Percentiles rank a stretch among this genome's conserved stretches.
phyloP scores from a whole-genome alignment of 2,113 vertebrate species.

The Oreotrochilus melanogaster region DNA sequence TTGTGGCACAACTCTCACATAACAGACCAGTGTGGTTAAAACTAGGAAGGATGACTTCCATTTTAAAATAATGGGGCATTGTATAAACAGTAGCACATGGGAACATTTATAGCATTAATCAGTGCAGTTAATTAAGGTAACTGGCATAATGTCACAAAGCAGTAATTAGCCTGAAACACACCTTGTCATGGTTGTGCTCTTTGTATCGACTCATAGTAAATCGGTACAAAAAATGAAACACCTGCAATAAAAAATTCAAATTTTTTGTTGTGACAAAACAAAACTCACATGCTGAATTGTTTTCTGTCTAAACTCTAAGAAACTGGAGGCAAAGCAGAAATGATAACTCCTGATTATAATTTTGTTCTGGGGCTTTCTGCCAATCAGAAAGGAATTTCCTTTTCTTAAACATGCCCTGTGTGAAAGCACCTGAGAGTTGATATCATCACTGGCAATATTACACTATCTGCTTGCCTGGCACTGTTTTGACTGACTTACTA shows the following conservation, averaged over 20 bases:
- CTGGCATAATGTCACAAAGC: neutral
- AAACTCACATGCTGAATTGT: neutral
- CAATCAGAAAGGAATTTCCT: neutral
- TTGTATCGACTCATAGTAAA: neutral
- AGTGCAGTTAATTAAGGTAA: neutral
- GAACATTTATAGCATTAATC: neutral
- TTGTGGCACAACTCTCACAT: neutral
- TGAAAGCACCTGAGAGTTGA: neutral
- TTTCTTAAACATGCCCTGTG: neutral
- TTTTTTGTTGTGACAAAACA: neutral
- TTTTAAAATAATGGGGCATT: neutral
- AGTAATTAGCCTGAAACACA: neutral
- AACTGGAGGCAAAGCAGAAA: neutral
- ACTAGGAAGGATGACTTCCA: neutral
- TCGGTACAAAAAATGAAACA: neutral
- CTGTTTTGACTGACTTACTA: neutral
- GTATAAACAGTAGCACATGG: neutral
- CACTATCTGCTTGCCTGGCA: neutral
- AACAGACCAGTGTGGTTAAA: neutral
- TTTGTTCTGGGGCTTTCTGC: neutral
- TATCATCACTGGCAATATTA: neutral
- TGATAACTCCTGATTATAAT: neutral
- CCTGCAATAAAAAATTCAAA: rapidly evolving
- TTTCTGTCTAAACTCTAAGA: neutral
- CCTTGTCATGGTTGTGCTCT: neutral